Percentiles rank a stretch among this genome's conserved stretches.
Evolutionary conservation across 1,140 invertebrate genomes (phyloP).

Genomic region (Bacillus rossius): DNA sequence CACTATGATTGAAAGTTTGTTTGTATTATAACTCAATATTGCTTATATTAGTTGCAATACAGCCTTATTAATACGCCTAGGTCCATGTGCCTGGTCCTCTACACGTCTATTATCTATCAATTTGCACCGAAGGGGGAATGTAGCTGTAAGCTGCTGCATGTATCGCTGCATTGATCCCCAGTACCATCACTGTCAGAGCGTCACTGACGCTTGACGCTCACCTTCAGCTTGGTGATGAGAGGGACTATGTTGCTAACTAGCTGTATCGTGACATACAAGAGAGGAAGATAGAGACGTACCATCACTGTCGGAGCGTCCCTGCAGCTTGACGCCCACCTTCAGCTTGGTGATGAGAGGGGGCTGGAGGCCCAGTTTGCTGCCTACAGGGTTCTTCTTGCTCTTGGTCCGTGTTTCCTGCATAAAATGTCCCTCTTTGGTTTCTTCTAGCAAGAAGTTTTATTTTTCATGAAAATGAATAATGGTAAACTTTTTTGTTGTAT

Average conservation of each 20-base stretch:
- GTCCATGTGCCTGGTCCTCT: background rate
- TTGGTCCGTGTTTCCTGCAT: conserved; percentile 21
- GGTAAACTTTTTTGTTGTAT: too few species aligned
- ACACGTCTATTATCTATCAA: too few species aligned
- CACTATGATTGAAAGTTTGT: too few species aligned
- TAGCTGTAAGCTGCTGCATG: too few species aligned
- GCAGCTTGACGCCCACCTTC: conserved; percentile 60
- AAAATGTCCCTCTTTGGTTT: too few species aligned
- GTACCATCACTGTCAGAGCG: conserved; percentile 55
- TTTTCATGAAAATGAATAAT: too few species aligned
- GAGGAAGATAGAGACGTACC: conserved; percentile 6
- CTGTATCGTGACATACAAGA: too few species aligned
- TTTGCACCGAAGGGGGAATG: too few species aligned
- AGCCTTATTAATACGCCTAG: background rate
- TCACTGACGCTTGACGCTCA: conserved; percentile 59
- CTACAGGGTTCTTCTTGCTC: conserved; percentile 16
- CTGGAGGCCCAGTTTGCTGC: conserved; percentile 30
- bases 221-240: conserved; percentile 62
- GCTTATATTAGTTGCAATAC: background rate
- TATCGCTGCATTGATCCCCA: too few species aligned
- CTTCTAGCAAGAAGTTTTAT: too few species aligned
- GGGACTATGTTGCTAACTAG: too few species aligned
- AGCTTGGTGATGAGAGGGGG: conserved; percentile 62
- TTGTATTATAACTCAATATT: too few species aligned
- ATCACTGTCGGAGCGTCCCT: conserved; percentile 60